Percentiles rank a stretch among this genome's conserved stretches.
Evolutionary conservation across 1,140 invertebrate species (phyloP).

Genomic region (Rhagoletis zephyria): DNA sequence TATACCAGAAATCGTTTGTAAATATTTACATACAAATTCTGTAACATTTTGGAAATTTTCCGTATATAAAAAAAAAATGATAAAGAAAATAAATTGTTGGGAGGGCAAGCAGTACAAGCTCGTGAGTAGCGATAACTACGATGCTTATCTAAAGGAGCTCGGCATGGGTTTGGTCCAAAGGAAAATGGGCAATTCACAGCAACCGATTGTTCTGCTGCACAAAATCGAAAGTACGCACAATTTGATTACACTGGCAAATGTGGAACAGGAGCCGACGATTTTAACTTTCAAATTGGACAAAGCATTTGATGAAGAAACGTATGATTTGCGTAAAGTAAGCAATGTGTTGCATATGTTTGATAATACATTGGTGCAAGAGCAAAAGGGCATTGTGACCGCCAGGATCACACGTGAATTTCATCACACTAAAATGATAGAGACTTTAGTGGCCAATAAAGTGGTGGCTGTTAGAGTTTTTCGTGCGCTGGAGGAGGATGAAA

Average conservation of each 20-base stretch:
- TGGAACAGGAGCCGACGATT: neutral
- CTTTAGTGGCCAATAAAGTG: constrained; percentile 16
- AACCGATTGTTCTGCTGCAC: constrained; percentile 4
- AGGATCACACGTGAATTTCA: constrained; percentile 26
- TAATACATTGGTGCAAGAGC: constrained; percentile 22
- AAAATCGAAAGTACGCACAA: constrained; percentile 33
- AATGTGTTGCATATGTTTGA: neutral
- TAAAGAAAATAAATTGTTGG: constrained; percentile 36
- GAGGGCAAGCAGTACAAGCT: constrained; percentile 3
- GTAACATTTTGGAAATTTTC: neutral
- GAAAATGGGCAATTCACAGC: constrained; percentile 1
- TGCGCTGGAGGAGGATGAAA: neutral
- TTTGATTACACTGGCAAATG: neutral
- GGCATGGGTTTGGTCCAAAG: constrained; percentile 41
- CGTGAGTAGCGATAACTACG: constrained; percentile 8
- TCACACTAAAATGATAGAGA: constrained; percentile 3
- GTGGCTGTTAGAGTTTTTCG: neutral
- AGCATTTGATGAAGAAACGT: constrained; percentile 13
- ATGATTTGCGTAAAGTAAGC: constrained; percentile 1
- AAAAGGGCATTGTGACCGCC: neutral
- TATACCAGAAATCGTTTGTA: neutral
- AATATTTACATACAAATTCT: neutral
- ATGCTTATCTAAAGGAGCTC: constrained; percentile 5
- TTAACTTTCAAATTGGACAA: constrained; percentile 40
- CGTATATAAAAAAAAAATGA: neutral